Conservation (phyloP, 2,888 invertebrate species). For the Hofmannophila pseudospretella region DNA sequence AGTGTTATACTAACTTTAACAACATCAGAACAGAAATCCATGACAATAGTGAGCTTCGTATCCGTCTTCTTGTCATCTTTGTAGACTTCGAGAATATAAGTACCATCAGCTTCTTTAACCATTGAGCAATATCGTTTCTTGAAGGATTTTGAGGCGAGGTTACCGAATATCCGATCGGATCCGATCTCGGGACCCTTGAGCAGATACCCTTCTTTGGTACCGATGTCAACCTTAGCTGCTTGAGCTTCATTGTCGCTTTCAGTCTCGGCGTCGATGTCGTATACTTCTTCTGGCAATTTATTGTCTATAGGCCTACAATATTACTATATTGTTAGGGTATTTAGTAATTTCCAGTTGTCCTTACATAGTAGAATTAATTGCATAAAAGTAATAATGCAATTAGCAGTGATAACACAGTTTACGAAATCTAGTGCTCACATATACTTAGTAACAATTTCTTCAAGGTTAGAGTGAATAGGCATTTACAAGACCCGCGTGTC, state of each 20-base stretch:
- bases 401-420: too few relatives aligned
- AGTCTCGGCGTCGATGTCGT: conserved; percentile 92
- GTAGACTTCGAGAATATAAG: conserved; percentile 93
- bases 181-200: conserved; percentile 95
- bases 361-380: too few relatives aligned
- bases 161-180: conserved; percentile 92
- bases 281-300: conserved; percentile 85
- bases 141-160: conserved; percentile 94
- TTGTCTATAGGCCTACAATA: conserved; percentile 52
- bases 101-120: conserved; percentile 93
- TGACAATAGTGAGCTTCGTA: conserved; percentile 93
- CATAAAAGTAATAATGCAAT: too few relatives aligned
- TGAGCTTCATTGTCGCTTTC: conserved; percentile 88
- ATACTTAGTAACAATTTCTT: too few relatives aligned
- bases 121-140: conserved; percentile 93
- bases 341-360: too few relatives aligned
- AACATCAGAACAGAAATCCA: conserved; percentile 96
- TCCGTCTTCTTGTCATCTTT: conserved; percentile 96
- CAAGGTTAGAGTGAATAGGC: too few relatives aligned
- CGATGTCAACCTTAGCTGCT: conserved; percentile 82
- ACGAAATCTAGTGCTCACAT: too few relatives aligned
- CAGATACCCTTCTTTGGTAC: conserved; percentile 93
- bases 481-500: too few relatives aligned
- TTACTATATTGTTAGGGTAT: too few relatives aligned
- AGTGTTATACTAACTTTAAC: conserved; percentile 87